Conservation (phyloP, 2,888 invertebrate genomes). For the Rhorus exstirpatorius region DNA sequence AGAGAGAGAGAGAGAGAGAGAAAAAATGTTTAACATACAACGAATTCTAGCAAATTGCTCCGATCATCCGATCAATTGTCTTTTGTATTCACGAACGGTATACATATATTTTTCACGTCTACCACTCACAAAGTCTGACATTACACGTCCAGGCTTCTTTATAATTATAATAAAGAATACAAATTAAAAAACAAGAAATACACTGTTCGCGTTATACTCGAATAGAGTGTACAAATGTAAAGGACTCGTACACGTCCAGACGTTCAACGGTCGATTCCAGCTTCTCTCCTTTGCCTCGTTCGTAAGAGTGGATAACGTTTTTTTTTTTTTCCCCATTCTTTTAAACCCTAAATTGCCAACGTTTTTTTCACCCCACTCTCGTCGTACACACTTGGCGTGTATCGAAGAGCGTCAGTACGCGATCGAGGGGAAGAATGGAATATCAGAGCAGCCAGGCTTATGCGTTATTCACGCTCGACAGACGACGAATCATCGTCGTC, state of each 20-base stretch:
- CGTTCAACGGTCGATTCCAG: conserved; percentile 57
- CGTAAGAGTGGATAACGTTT: conserved; percentile 2
- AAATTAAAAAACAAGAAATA: too few relatives aligned
- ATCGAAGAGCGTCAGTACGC: neutral
- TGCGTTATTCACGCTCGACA: neutral
- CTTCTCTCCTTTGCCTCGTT: conserved; percentile 6
- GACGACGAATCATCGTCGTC: neutral
- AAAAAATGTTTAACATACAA: conserved; percentile 17
- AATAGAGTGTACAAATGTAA: conserved; percentile 17
- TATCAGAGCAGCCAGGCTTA: neutral
- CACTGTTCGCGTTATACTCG: conserved; percentile 28
- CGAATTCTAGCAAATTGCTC: neutral
- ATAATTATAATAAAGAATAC: too few relatives aligned
- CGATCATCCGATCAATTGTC: neutral
- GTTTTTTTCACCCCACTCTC: neutral
- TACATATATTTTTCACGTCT: neutral
- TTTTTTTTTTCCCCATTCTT: neutral
- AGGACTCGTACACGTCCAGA: conserved; percentile 51
- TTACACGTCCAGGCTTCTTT: conserved; percentile 15
- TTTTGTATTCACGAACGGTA: neutral
- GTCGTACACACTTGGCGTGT: neutral
- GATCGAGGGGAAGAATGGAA: neutral
- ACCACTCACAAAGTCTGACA: too few relatives aligned
- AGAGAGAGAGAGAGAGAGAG: conserved; percentile 9
- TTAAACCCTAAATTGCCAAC: neutral